Percentiles rank a stretch among this genome's conserved stretches.
These are phyloP conservation scores for Drosophila nr. medialis DNA, from an alignment of 2,888 invertebrate species.

Conservation along the genomic window DNA sequence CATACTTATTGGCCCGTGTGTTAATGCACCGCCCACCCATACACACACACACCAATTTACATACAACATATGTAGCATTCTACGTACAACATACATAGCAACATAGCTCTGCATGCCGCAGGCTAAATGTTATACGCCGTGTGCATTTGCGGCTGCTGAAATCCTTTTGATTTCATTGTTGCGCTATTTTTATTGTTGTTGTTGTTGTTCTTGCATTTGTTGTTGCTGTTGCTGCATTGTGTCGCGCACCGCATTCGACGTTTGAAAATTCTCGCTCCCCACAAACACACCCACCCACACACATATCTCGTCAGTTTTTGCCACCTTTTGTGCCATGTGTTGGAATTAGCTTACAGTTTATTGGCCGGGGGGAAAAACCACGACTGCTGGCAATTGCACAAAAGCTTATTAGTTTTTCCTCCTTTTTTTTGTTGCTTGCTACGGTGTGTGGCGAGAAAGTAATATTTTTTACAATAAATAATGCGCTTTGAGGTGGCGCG, in stretches of 20 bases:
- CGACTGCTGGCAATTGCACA: constrained; percentile 72
- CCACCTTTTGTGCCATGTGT: constrained; percentile 75
- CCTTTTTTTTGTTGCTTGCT: constrained; percentile 6
- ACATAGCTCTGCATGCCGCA: constrained; percentile 43
- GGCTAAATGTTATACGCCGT: constrained; percentile 75
- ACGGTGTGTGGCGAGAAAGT: constrained; percentile 43
- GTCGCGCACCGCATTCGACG: constrained; percentile 55
- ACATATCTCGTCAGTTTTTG: constrained; percentile 48
- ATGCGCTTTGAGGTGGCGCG: constrained; percentile 73
- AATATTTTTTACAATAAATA: constrained; percentile 66
- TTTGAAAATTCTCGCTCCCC: constrained; percentile 39
- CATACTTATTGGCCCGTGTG: constrained; percentile 81
- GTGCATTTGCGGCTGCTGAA: constrained; percentile 73
- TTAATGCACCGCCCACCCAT: constrained; percentile 65
- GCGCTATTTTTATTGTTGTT: constrained; percentile 12
- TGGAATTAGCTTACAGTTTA: constrained; percentile 74
- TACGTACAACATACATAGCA: background rate
- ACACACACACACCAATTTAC: background rate
- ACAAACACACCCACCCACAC: constrained; percentile 22
- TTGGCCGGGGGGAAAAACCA: constrained; percentile 46
- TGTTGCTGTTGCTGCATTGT: constrained; percentile 48
- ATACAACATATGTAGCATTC: constrained; percentile 1
- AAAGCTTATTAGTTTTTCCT: constrained; percentile 68
- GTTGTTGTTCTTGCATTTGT: constrained; percentile 3
- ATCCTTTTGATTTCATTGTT: constrained; percentile 66